Percentiles rank a stretch among this genome's conserved stretches.
These are phyloP conservation scores for Papilio machaon DNA, from an alignment of 1,140 invertebrate genomes.

Conservation along the genomic window DNA sequence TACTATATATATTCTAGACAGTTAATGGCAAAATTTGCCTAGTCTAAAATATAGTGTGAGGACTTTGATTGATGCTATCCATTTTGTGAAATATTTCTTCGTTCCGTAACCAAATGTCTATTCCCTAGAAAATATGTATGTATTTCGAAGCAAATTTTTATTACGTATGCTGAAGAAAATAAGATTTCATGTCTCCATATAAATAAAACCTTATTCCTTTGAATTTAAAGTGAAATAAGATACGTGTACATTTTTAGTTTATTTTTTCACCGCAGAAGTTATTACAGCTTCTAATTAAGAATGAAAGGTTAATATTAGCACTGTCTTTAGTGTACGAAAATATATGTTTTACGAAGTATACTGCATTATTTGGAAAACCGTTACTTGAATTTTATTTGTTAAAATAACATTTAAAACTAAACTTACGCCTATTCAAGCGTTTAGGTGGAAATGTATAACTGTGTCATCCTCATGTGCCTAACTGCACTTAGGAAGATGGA, in stretches of 20 bases:
- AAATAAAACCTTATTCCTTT: neutral
- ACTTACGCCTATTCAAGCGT: neutral
- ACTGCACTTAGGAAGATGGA: constrained; percentile 22
- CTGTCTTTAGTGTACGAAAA: no score
- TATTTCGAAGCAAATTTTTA: neutral
- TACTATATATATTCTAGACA: neutral
- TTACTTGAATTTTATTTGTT: no score
- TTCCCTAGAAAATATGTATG: neutral
- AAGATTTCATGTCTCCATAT: neutral
- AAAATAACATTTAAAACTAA: no score
- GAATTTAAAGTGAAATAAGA: neutral
- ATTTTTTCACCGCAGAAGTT: neutral
- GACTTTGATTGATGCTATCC: constrained; percentile 2
- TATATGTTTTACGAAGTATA: no score
- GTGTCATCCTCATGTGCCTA: neutral
- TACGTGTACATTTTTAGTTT: neutral
- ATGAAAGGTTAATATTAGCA: no score
- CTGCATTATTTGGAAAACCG: no score
- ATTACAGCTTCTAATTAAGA: neutral
- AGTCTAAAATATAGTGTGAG: neutral
- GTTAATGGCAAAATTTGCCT: neutral
- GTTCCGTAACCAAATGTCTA: neutral
- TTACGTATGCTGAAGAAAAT: neutral
- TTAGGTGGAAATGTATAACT: neutral
- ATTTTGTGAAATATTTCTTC: constrained; percentile 7